A percentile compares a stretch with the other conserved stretches of the same genome.
Evolutionary conservation across 2,888 invertebrate species (phyloP).

Genomic region (Microdon myrmicae): DNA sequence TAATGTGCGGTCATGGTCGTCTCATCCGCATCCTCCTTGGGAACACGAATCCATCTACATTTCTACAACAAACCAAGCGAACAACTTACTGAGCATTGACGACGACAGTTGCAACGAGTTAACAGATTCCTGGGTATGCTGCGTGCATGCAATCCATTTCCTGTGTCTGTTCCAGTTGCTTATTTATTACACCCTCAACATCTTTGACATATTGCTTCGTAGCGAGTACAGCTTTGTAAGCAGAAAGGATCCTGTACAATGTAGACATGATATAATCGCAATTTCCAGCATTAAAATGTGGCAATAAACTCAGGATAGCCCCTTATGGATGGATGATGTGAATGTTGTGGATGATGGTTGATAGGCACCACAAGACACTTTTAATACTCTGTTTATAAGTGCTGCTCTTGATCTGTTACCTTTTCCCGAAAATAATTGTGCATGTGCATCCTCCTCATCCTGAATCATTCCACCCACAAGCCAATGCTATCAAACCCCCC

Average conservation of each 20-base stretch:
- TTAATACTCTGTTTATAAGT: conserved; percentile 2
- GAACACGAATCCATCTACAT: conserved; percentile 8
- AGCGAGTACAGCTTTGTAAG: conserved; percentile 6
- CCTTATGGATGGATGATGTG: conserved; percentile 1
- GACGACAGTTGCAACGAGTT: no score
- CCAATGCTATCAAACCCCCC: background rate
- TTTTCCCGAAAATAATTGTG: background rate
- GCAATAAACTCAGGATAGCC: conserved; percentile 29
- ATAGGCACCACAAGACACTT: conserved; percentile 2
- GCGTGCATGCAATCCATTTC: conserved; percentile 42
- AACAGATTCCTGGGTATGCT: no score
- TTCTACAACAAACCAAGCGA: no score
- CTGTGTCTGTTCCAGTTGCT: conserved; percentile 36
- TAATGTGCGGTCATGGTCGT: conserved; percentile 42
- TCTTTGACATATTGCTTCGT: conserved; percentile 42
- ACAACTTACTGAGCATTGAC: no score
- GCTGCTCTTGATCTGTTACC: conserved; percentile 1
- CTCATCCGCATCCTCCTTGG: conserved; percentile 36
- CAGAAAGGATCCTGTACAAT: conserved; percentile 29
- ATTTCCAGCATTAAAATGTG: conserved; percentile 25
- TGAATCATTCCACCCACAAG: background rate
- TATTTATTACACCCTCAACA: conserved; percentile 43
- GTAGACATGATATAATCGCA: conserved; percentile 49
- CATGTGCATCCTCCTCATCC: background rate
- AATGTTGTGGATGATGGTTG: background rate